These are phyloP conservation scores for Heliocidaris tuberculata DNA, from an alignment of 35 echinoderm and acorn worm species.

Conservation along the genomic window DNA sequence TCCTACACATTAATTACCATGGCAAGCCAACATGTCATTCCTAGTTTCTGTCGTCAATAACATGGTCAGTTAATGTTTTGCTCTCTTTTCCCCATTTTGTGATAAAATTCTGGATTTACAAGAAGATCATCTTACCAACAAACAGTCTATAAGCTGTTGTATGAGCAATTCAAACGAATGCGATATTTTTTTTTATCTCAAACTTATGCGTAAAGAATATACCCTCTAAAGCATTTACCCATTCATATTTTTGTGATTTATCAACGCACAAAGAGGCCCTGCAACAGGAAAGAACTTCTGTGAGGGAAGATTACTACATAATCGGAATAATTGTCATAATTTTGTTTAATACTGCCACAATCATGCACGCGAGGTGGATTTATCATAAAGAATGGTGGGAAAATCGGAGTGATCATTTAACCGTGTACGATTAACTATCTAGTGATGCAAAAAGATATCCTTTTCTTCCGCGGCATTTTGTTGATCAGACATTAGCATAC, in stretches of 20 bases:
- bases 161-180: no score
- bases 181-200: no score
- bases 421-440: not conserved
- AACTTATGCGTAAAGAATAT: no score
- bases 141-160: no score
- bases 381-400: not conserved
- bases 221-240: no score
- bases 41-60: not conserved
- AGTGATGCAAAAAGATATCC: constrained; percentile 2
- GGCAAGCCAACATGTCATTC: not conserved
- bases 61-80: no score
- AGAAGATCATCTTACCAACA: no score
- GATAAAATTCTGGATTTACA: no score
- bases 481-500: not conserved
- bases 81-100: no score
- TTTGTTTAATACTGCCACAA: not conserved
- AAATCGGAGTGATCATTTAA: not conserved
- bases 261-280: not conserved
- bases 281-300: not conserved
- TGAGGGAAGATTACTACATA: not conserved
- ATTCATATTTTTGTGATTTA: not conserved
- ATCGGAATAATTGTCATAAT: not conserved
- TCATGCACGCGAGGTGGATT: not conserved
- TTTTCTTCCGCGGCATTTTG: not conserved
- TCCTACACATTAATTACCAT: not conserved